Percentiles rank a stretch among this genome's conserved stretches.
Evolutionary conservation across 2,113 vertebrate species (phyloP).

Genomic region (Laticauda colubrina): DNA sequence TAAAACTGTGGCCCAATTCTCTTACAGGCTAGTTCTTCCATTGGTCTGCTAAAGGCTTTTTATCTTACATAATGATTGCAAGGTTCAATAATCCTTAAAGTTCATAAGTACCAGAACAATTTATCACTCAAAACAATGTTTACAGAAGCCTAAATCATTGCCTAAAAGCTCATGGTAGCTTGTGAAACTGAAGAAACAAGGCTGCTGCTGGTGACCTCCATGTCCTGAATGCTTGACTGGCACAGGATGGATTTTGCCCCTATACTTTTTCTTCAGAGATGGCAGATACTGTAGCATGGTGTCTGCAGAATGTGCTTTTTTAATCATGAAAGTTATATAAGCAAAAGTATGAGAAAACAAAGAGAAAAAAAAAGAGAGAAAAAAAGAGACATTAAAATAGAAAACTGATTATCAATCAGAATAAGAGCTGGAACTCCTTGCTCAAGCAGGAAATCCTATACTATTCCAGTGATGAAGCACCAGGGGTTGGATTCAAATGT

Average conservation of each 20-base stretch:
- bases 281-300: background rate
- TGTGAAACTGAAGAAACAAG: background rate
- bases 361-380: background rate
- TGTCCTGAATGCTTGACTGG: conserved; percentile 20
- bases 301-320: background rate
- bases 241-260: background rate
- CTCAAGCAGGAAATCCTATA: too few species aligned
- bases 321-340: background rate
- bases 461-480: too few species aligned
- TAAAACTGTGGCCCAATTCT: background rate
- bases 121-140: background rate
- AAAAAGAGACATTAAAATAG: background rate
- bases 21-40: background rate
- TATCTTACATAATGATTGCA: background rate
- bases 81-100: background rate
- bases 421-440: too few species aligned
- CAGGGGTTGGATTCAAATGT: too few species aligned
- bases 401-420: background rate
- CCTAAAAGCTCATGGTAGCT: background rate
- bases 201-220: background rate
- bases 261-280: conserved; percentile 2
- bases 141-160: background rate
- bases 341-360: background rate
- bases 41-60: background rate
- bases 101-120: background rate